These are phyloP conservation scores for Crotophaga sulcirostris DNA, from an alignment of 2,113 vertebrate genomes.

Conservation along the genomic window DNA sequence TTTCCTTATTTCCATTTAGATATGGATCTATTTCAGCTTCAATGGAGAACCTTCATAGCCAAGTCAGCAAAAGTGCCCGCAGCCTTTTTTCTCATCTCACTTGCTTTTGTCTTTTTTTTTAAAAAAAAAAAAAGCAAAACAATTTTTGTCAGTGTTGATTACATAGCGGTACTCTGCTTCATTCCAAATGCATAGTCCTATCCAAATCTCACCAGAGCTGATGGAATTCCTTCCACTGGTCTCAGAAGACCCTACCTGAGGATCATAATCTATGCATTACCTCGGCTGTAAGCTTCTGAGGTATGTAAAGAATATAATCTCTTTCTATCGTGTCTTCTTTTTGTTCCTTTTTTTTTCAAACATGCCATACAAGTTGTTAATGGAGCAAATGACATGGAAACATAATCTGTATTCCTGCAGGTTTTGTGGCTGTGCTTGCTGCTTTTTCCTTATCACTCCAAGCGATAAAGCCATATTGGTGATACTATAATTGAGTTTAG, in stretches of 20 bases:
- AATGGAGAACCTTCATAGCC: not conserved
- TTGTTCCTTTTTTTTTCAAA: slow-evolving; percentile 12
- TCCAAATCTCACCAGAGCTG: not conserved
- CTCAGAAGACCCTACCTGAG: not conserved
- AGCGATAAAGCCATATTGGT: slow-evolving; percentile 40
- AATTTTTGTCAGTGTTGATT: not conserved
- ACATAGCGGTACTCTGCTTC: not conserved
- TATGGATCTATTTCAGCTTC: not conserved
- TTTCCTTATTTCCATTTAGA: slow-evolving; percentile 52
- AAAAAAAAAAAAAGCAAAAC: no score
- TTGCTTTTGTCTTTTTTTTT: not conserved
- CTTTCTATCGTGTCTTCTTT: slow-evolving; percentile 10
- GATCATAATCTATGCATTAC: not conserved
- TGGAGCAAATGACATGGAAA: slow-evolving; percentile 49
- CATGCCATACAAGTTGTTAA: slow-evolving; percentile 28
- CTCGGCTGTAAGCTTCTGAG: not conserved
- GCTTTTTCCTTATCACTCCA: slow-evolving; percentile 50
- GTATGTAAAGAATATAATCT: not conserved
- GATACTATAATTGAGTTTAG: slow-evolving; percentile 59
- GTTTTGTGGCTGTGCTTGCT: slow-evolving; percentile 38
- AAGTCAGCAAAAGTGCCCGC: slow-evolving; percentile 21
- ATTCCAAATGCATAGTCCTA: not conserved
- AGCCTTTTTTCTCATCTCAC: not conserved
- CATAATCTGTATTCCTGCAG: slow-evolving; percentile 43
- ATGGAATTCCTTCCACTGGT: not conserved